Evolutionary conservation across 1,140 invertebrate species (phyloP), one percentile per base, ranked within the genome.

Genomic region (Ceratitis capitata): DNA sequence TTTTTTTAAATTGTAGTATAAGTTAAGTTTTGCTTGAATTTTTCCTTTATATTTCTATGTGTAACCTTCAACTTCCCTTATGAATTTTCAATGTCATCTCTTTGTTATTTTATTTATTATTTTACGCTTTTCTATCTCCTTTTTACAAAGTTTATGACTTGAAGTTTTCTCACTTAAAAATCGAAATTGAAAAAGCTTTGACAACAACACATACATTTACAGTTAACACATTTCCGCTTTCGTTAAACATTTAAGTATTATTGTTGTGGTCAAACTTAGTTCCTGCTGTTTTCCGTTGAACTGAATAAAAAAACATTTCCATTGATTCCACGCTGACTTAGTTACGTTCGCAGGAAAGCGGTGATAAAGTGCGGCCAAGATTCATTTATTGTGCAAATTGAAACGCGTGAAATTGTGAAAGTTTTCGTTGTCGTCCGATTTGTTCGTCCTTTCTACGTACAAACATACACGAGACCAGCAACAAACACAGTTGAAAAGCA

Each of bases 371-470:
- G 64, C 19, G 14, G 23, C 29, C n/a, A 69, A 19, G 64, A 19
- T 42, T 39, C 26, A 39, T 69, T 39, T 69, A 14, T 10, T 39
- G 14, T 16, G 35, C 32, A 42, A 69, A 29, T 61, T 61, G 58
- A 61, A 35, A 69, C 64, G 64, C 64, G 64, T 39, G 64, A 69
- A 39, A 69, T 69, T 69, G 29, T 39, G 12, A 69, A 69, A 69
- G 29, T 69, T 35, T 69, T n/a, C n/a, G 29, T 69, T 35, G 5
- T 69, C 16, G 64, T 69, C 5, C 64, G 16, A 69, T 69, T 69
- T 39, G 32, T 7, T 69, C 51, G 23, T 56, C 51, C 51, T 5
- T n/a, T 53, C 14, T 7, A 3, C 19, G 19, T 14, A 7, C 51
- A 7, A 19, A 19, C 3, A 5, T 23, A 5, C n/a, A 23, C 19